Conservation (phyloP, 2,888 invertebrate species). For the Danaus chrysippus region DNA sequence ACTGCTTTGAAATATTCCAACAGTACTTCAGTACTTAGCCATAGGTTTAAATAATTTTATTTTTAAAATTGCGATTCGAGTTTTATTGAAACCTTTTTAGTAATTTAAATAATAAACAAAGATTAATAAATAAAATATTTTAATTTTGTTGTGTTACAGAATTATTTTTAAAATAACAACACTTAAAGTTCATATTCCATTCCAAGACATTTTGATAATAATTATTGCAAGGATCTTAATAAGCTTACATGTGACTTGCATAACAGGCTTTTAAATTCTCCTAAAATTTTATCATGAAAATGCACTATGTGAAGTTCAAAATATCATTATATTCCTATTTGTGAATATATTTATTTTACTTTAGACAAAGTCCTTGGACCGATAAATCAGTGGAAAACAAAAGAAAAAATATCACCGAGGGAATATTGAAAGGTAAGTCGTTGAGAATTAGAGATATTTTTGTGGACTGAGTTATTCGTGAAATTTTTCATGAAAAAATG, state of each 20-base stretch:
- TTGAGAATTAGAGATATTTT: no score
- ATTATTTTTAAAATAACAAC: no score
- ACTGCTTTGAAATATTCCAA: conserved; percentile 25
- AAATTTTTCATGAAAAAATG: conserved; percentile 10
- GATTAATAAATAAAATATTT: background rate
- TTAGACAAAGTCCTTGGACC: conserved; percentile 22
- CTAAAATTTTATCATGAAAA: no score
- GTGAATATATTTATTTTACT: conserved; percentile 16
- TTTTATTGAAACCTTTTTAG: conserved; percentile 14
- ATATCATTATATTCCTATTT: conserved; percentile 8
- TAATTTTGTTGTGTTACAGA: no score
- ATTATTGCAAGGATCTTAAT: no score
- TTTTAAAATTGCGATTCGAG: conserved; percentile 18
- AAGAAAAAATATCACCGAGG: conserved; percentile 29
- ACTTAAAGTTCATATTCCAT: no score
- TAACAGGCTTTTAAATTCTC: no score
- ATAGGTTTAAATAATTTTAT: conserved; percentile 22
- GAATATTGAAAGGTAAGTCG: conserved; percentile 32
- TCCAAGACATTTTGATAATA: no score
- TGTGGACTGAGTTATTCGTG: conserved; percentile 14
- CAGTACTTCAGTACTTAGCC: conserved; percentile 19
- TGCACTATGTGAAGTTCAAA: no score
- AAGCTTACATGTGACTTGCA: no score
- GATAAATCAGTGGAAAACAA: no score
- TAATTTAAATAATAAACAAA: background rate